A percentile compares a stretch with the other conserved stretches of the same genome.
Conservation (phyloP, 2,113 vertebrate species). For the Podarcis muralis region DNA sequence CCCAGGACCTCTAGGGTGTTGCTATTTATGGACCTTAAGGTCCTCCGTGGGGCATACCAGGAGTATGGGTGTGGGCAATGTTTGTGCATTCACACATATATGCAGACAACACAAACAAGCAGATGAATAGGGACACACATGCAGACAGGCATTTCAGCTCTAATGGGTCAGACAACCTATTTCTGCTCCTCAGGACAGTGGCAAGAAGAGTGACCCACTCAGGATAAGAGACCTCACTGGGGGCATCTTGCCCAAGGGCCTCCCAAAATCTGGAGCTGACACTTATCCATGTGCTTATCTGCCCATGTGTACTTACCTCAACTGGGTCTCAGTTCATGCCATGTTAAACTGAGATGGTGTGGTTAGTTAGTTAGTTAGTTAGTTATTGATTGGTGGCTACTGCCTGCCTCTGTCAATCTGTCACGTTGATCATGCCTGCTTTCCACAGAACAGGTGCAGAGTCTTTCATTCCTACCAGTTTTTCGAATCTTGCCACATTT, state of each 20-base stretch:
- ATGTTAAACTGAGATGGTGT: not conserved
- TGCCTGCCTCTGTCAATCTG: not conserved
- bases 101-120: too few species aligned
- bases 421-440: not conserved
- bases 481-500: not conserved
- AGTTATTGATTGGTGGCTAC: not conserved
- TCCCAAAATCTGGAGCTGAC: not conserved
- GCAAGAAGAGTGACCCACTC: not conserved
- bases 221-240: not conserved
- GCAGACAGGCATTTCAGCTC: too few species aligned
- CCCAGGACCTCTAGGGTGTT: too few species aligned
- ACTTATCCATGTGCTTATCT: not conserved
- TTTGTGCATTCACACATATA: too few species aligned
- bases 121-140: too few species aligned
- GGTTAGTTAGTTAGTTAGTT: not conserved
- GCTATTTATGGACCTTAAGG: too few species aligned
- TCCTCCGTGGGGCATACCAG: too few species aligned
- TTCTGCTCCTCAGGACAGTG: not conserved
- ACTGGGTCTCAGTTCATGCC: too few species aligned
- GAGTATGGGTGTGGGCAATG: too few species aligned
- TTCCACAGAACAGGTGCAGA: not conserved
- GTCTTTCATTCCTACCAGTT: not conserved
- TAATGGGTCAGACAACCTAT: too few species aligned
- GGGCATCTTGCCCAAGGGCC: not conserved
- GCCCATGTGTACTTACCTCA: not conserved